phyloP scores from a whole-genome alignment of 2,797 vertebrate genomes.

The Nasua narica region DNA sequence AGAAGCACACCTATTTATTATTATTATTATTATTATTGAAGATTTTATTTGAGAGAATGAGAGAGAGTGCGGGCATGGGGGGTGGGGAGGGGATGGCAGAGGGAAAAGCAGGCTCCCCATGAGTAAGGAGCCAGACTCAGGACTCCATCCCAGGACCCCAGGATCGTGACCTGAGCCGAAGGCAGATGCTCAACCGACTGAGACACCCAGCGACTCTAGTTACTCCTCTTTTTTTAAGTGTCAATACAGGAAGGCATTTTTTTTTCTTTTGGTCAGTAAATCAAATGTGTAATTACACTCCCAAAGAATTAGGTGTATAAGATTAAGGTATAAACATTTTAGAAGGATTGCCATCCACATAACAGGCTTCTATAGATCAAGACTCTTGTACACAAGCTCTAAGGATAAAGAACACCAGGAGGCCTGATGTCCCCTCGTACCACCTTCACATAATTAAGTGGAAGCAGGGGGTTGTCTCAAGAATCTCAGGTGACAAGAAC shows the following conservation, averaged over 20 bases:
- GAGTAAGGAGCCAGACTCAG: too few species aligned
- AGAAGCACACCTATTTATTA: not conserved
- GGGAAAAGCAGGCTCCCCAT: too few species aligned
- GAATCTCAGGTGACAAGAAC: not conserved
- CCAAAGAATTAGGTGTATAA: conserved; percentile 15
- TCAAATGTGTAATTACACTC: not conserved
- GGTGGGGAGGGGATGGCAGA: too few species aligned
- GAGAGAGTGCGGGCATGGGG: too few species aligned
- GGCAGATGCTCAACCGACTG: too few species aligned
- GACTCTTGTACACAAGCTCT: not conserved
- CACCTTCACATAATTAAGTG: not conserved
- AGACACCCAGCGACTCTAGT: not conserved
- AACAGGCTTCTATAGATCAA: not conserved
- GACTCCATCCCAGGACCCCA: too few species aligned
- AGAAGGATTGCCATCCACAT: not conserved
- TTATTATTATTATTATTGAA: not conserved
- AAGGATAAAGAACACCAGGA: not conserved
- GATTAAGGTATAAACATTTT: not conserved
- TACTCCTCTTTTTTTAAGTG: not conserved
- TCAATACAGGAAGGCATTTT: not conserved
- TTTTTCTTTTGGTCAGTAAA: not conserved
- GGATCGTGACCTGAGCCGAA: too few species aligned
- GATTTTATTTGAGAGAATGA: too few species aligned
- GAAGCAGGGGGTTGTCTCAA: not conserved
- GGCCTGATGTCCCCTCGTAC: not conserved